Evolutionary conservation across 2,888 invertebrate genomes (phyloP).

Genomic region (Opisthograptis luteolata): DNA sequence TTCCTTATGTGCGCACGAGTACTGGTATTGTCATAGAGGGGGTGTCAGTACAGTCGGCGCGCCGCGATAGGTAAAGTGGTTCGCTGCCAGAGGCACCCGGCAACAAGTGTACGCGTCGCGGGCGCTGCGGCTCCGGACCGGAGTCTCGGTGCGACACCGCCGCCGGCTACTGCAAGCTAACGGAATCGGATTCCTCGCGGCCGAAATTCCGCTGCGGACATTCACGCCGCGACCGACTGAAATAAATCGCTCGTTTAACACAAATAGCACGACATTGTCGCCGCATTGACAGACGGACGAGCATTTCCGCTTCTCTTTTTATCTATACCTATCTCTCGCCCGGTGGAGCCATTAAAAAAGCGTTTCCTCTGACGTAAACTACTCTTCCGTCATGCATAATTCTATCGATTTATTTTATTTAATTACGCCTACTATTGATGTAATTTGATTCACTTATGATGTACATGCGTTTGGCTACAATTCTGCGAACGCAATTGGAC

Average conservation of each 20-base stretch:
- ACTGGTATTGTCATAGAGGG: constrained; percentile 62
- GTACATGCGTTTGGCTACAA: constrained; percentile 41
- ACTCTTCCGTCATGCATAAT: constrained; percentile 58
- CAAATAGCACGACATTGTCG: constrained; percentile 82
- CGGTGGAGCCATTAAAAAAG: constrained; percentile 49
- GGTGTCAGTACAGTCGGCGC: constrained; percentile 54
- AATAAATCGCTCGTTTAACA: constrained; percentile 82
- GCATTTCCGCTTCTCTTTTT: constrained; percentile 79
- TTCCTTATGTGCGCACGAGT: constrained; percentile 73
- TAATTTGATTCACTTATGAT: constrained; percentile 56
- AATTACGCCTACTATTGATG: constrained; percentile 44
- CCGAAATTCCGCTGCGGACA: constrained; percentile 81
- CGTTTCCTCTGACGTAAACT: constrained; percentile 66
- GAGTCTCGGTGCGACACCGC: constrained; percentile 45
- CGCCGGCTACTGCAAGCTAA: constrained; percentile 58
- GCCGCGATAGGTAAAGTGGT: constrained; percentile 41
- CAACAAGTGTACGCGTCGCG: constrained; percentile 41
- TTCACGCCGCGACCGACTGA: constrained; percentile 81
- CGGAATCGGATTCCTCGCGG: constrained; percentile 78
- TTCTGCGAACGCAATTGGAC: constrained; percentile 39
- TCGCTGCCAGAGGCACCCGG: constrained; percentile 35
- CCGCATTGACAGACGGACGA: constrained; percentile 77
- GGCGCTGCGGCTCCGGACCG: constrained; percentile 41
- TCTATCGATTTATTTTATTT: constrained; percentile 45
- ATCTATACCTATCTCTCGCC: constrained; percentile 45